Percentiles rank a stretch among this genome's conserved stretches.
Evolutionary conservation across 2,113 vertebrate species (phyloP).

Genomic region (Speoplatyrhinus poulsoni): DNA sequence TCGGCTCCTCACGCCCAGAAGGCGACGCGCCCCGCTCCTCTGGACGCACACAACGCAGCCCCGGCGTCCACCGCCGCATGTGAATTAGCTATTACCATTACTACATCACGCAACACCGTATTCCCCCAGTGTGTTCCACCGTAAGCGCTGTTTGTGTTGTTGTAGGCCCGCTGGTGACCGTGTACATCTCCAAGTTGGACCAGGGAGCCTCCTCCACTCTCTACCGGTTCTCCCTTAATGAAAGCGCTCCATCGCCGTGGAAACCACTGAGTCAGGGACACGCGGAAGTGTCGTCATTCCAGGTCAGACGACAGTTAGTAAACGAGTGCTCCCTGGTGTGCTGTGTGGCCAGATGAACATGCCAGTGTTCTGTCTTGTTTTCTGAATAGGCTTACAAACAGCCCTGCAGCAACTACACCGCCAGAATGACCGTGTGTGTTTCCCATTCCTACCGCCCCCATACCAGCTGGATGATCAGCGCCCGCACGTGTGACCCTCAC

Average conservation of each 20-base stretch:
- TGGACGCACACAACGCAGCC: slow-evolving; percentile 18
- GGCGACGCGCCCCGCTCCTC: slow-evolving; percentile 46
- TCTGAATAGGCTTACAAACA: slow-evolving; percentile 86
- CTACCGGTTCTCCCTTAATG: slow-evolving; percentile 90
- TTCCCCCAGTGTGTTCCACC: background rate
- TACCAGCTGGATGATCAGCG: slow-evolving; percentile 94
- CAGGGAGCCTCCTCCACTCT: slow-evolving; percentile 76
- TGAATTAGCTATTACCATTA: slow-evolving; percentile 12
- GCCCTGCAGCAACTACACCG: slow-evolving; percentile 93
- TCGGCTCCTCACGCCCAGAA: slow-evolving; percentile 78
- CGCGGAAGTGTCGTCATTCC: slow-evolving; percentile 89
- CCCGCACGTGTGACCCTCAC: slow-evolving; percentile 82
- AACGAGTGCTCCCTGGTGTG: background rate
- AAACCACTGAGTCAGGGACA: slow-evolving; percentile 78
- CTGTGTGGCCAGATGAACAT: background rate
- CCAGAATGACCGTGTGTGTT: slow-evolving; percentile 94
- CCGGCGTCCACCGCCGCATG: slow-evolving; percentile 53
- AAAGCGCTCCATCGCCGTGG: slow-evolving; percentile 86
- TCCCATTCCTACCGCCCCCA: slow-evolving; percentile 89
- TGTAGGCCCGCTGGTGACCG: slow-evolving; percentile 84
- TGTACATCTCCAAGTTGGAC: slow-evolving; percentile 88
- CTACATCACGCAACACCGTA: background rate
- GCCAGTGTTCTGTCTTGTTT: slow-evolving; percentile 35
- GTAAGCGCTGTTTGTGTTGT: slow-evolving; percentile 15
- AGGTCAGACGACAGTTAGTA: slow-evolving; percentile 77